These are phyloP conservation scores for Euglossa dilemma DNA, from an alignment of 1,140 invertebrate genomes.

Conservation along the genomic window DNA sequence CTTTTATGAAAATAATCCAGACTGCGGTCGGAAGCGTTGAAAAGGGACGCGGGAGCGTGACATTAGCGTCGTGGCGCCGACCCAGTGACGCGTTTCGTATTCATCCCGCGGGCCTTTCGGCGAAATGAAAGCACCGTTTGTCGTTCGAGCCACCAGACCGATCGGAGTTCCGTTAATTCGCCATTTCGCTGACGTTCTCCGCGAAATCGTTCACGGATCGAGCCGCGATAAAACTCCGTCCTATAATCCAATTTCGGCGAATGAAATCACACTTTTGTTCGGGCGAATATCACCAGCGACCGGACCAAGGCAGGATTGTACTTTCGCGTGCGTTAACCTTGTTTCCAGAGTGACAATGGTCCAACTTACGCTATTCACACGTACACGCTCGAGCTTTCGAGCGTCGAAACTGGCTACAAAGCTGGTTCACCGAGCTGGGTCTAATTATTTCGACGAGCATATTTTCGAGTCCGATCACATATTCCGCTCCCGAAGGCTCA, in stretches of 20 bases:
- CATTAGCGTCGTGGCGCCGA: neutral
- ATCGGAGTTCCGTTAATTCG: neutral
- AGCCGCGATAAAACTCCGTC: too few species aligned
- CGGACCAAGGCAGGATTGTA: too few species aligned
- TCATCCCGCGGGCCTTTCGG: too few species aligned
- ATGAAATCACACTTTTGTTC: too few species aligned
- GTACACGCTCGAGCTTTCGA: neutral
- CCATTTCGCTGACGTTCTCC: neutral
- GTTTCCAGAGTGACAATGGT: neutral
- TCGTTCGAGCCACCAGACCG: neutral
- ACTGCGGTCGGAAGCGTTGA: neutral
- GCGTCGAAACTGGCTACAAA: neutral
- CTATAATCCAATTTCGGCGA: too few species aligned
- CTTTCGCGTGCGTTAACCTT: too few species aligned
- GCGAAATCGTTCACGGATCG: neutral
- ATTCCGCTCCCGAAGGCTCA: neutral
- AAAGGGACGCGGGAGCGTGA: neutral
- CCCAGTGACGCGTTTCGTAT: neutral
- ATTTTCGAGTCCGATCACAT: neutral
- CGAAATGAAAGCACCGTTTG: neutral
- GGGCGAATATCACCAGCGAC: too few species aligned
- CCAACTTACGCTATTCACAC: neutral
- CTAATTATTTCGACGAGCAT: conserved; percentile 16
- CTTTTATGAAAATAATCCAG: conserved; percentile 27
- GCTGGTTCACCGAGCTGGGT: neutral